These are phyloP conservation scores for Podilymbus podiceps DNA, from an alignment of 2,113 vertebrate species.

Conservation along the genomic window DNA sequence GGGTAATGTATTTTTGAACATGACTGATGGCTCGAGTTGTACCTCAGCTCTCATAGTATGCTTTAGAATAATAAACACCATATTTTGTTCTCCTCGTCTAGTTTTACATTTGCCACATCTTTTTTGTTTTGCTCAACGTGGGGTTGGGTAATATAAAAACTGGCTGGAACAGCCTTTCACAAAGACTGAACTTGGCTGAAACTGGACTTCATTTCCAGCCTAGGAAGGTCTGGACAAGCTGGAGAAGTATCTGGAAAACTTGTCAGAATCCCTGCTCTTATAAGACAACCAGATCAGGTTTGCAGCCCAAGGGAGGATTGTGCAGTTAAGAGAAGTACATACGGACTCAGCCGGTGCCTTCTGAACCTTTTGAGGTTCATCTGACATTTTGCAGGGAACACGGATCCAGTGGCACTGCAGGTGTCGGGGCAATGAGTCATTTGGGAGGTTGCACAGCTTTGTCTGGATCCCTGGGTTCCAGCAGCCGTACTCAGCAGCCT, in stretches of 20 bases:
- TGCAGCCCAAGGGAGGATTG: background rate
- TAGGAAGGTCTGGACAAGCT: background rate
- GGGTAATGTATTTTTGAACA: background rate
- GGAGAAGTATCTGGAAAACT: background rate
- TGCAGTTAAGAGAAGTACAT: background rate
- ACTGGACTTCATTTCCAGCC: background rate
- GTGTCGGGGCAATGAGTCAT: background rate
- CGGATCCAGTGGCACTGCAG: background rate
- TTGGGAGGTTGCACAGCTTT: slow-evolving; percentile 14
- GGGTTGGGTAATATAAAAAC: background rate
- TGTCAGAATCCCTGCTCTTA: background rate
- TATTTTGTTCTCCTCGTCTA: background rate
- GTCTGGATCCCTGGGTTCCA: background rate
- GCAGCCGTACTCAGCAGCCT: background rate
- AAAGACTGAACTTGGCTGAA: background rate
- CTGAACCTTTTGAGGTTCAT: background rate
- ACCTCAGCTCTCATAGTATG: background rate
- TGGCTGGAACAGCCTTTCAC: background rate
- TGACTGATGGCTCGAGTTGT: background rate
- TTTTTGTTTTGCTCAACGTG: background rate
- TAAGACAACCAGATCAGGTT: background rate
- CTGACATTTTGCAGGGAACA: background rate
- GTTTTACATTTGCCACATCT: background rate
- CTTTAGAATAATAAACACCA: background rate
- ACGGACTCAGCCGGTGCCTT: background rate